These are phyloP conservation scores for Pteruthius melanotis DNA, from an alignment of 2,113 vertebrate species.

Conservation along the genomic window DNA sequence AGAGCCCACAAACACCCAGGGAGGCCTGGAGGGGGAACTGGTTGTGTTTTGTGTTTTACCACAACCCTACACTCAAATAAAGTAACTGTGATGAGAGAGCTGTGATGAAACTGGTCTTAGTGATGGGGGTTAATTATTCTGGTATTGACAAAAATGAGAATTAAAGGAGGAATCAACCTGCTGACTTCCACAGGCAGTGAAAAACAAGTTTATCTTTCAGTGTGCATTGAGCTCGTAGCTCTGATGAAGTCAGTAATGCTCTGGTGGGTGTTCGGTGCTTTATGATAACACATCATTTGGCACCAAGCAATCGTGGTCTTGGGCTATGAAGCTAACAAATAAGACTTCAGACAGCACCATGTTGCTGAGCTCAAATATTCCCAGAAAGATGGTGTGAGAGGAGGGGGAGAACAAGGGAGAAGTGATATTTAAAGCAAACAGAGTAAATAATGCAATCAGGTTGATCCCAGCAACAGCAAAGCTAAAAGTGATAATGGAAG, in stretches of 20 bases:
- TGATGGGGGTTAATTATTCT: slow-evolving; percentile 10
- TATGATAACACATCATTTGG: not conserved
- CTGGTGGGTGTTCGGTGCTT: not conserved
- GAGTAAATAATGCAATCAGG: slow-evolving; percentile 12
- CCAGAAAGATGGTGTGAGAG: not conserved
- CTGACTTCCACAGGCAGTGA: not conserved
- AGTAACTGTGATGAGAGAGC: not conserved
- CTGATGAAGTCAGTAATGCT: slow-evolving; percentile 1
- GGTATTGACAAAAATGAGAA: slow-evolving; percentile 19
- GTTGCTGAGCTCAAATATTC: not conserved
- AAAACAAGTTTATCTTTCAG: slow-evolving; percentile 31
- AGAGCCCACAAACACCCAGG: accelerated
- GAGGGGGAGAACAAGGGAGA: not conserved
- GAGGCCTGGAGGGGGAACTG: too few relatives aligned
- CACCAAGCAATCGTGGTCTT: not conserved
- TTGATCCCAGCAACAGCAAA: not conserved
- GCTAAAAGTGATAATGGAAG: slow-evolving; percentile 20
- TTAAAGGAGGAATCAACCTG: not conserved
- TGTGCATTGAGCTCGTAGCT: not conserved
- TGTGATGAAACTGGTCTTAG: not conserved
- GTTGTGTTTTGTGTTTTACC: not conserved
- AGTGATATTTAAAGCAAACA: not conserved
- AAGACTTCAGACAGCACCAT: not conserved
- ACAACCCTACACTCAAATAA: not conserved
- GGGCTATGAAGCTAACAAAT: not conserved